phyloP scores from a whole-genome alignment of 1,140 invertebrate genomes.

The Oncopeltus fasciatus region DNA sequence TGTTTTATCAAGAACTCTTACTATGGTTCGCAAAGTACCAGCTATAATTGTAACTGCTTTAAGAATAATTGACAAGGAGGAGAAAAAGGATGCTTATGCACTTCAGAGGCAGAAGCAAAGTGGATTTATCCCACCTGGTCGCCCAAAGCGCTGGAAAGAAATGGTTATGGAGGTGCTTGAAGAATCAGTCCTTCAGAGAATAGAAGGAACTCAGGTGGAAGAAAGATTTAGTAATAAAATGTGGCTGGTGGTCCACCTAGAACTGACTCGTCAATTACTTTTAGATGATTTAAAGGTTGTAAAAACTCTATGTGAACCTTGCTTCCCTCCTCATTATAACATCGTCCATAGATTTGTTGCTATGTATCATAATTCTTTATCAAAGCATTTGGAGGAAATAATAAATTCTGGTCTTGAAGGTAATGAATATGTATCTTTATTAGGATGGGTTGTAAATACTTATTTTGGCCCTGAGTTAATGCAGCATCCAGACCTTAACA shows the following conservation, averaged over 20 bases:
- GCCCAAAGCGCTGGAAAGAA: slow-evolving; percentile 83
- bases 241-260: slow-evolving; percentile 72
- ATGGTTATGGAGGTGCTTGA: slow-evolving; percentile 75
- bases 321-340: slow-evolving; percentile 90
- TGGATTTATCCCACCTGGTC: slow-evolving; percentile 80
- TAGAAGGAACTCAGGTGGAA: slow-evolving; percentile 84
- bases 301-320: slow-evolving; percentile 81
- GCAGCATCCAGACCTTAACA: slow-evolving; percentile 71
- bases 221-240: slow-evolving; percentile 82
- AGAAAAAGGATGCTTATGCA: slow-evolving; percentile 74
- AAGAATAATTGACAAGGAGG: slow-evolving; percentile 91
- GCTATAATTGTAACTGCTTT: slow-evolving; percentile 91
- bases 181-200: slow-evolving; percentile 64
- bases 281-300: slow-evolving; percentile 84
- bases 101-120: slow-evolving; percentile 60
- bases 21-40: slow-evolving; percentile 87
- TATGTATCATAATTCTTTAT: slow-evolving; percentile 86
- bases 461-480: slow-evolving; percentile 74
- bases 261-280: slow-evolving; percentile 60
- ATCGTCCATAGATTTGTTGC: slow-evolving; percentile 80
- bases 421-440: slow-evolving; percentile 88
- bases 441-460: slow-evolving; percentile 83
- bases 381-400: slow-evolving; percentile 73
- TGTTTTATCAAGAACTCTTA: slow-evolving; percentile 76
- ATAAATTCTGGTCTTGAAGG: slow-evolving; percentile 78